These are phyloP conservation scores for Syrrhaptes paradoxus DNA, from an alignment of 2,113 vertebrate species.

Conservation along the genomic window DNA sequence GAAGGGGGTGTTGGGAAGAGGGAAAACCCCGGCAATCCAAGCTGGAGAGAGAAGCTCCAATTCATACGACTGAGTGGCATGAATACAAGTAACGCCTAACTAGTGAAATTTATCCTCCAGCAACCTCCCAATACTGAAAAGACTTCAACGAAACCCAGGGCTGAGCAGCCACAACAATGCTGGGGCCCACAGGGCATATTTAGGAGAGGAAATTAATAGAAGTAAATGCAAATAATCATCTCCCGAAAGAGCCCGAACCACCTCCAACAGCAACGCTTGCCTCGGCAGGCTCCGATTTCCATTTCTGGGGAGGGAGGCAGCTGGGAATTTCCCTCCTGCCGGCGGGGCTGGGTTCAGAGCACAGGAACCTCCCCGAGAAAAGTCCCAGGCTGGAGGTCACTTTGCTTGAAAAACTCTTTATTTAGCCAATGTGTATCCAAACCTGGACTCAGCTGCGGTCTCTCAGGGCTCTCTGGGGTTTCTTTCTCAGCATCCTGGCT, in stretches of 20 bases:
- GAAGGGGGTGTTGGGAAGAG: background rate
- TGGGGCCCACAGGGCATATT: background rate
- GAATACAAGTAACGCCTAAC: fast-evolving
- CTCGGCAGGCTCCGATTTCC: background rate
- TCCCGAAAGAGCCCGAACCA: background rate
- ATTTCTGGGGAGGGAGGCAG: background rate
- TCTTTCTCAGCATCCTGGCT: background rate
- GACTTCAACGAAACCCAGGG: background rate
- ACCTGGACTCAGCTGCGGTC: background rate
- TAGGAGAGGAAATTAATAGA: constrained; percentile 33
- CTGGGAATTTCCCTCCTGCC: constrained; percentile 47
- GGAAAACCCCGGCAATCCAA: background rate
- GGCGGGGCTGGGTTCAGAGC: background rate
- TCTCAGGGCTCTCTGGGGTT: background rate
- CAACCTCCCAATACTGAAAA: background rate
- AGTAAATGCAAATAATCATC: background rate
- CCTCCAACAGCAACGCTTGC: background rate
- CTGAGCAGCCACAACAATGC: constrained; percentile 16
- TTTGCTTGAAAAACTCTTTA: background rate
- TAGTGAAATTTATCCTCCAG: background rate
- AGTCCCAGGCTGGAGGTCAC: background rate
- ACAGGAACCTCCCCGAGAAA: background rate
- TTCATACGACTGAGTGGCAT: background rate
- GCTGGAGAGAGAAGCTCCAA: background rate
- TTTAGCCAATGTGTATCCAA: background rate